Conservation (phyloP, 2,113 vertebrate species). For the Eclectus roratus region DNA sequence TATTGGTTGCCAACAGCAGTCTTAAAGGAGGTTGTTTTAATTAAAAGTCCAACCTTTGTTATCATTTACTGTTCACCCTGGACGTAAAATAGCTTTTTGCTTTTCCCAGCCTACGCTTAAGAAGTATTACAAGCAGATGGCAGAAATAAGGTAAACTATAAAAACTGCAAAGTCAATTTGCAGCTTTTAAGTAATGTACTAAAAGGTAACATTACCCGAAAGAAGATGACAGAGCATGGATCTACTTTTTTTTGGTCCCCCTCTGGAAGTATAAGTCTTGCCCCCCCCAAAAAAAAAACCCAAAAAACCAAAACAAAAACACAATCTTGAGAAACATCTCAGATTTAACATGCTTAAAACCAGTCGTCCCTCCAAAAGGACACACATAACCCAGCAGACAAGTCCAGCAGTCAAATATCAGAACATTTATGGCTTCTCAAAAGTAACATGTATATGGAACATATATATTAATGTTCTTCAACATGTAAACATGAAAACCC, state of each 20-base stretch:
- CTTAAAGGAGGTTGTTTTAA: conserved; percentile 12
- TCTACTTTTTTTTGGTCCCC: background rate
- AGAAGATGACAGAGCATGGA: background rate
- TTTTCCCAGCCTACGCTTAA: background rate
- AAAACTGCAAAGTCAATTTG: background rate
- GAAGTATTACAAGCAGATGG: background rate
- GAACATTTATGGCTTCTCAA: background rate
- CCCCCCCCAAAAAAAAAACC: no score
- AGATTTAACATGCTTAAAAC: background rate
- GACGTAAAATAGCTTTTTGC: background rate
- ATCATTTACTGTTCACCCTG: background rate
- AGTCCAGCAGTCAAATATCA: background rate
- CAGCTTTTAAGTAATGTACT: background rate
- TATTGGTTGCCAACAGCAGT: background rate
- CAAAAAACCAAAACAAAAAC: no score
- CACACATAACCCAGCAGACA: background rate
- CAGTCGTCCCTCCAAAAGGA: background rate
- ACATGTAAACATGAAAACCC: background rate
- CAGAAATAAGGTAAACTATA: background rate
- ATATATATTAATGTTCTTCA: background rate
- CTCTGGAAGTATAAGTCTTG: background rate
- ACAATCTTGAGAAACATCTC: background rate
- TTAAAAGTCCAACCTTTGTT: conserved; percentile 11
- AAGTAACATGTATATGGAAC: background rate
- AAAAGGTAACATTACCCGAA: background rate